Percentiles rank a stretch among this genome's conserved stretches.
Conservation (phyloP, 1,140 invertebrate genomes). For the Drosophila kepulauana region DNA sequence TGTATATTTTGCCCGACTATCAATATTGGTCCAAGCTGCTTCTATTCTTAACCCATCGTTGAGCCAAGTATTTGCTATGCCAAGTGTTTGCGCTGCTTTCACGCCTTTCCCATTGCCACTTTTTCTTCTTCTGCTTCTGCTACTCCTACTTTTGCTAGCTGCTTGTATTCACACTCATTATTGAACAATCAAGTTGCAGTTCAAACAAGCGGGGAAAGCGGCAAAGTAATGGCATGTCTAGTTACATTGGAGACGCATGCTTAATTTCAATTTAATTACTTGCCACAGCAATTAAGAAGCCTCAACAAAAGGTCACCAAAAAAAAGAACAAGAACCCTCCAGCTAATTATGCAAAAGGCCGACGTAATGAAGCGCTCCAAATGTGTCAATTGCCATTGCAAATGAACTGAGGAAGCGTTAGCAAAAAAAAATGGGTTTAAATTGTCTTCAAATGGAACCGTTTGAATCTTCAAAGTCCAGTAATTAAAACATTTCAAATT, state of each 20-base stretch:
- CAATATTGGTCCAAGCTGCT: slow-evolving; percentile 51
- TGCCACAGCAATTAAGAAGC: slow-evolving; percentile 36
- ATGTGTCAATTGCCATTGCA: slow-evolving; percentile 27
- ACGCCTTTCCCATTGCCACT: slow-evolving; percentile 33
- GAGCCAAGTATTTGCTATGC: slow-evolving; percentile 28
- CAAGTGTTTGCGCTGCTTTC: slow-evolving; percentile 53
- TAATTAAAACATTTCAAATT: not conserved
- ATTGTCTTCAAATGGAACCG: slow-evolving; percentile 2
- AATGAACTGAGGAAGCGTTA: slow-evolving; percentile 4
- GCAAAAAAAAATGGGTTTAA: not conserved
- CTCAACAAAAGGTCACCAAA: slow-evolving; percentile 25
- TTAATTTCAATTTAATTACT: slow-evolving; percentile 59
- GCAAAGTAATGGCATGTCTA: slow-evolving; percentile 1
- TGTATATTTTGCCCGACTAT: slow-evolving; percentile 29
- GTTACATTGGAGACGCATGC: slow-evolving; percentile 10
- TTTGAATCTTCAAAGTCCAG: not conserved
- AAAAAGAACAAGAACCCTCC: not conserved
- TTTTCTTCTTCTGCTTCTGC: not conserved
- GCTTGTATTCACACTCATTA: slow-evolving; percentile 42
- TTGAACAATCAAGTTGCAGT: slow-evolving; percentile 47
- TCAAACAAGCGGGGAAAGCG: slow-evolving; percentile 11
- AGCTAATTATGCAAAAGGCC: slow-evolving; percentile 37
- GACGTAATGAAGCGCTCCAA: slow-evolving; percentile 19
- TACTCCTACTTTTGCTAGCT: not conserved
- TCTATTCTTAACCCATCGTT: slow-evolving; percentile 28